A percentile compares a stretch with the other conserved stretches of the same genome.
Conservation (phyloP, 2,888 invertebrate genomes). For the Drosophila acutilabella region DNA sequence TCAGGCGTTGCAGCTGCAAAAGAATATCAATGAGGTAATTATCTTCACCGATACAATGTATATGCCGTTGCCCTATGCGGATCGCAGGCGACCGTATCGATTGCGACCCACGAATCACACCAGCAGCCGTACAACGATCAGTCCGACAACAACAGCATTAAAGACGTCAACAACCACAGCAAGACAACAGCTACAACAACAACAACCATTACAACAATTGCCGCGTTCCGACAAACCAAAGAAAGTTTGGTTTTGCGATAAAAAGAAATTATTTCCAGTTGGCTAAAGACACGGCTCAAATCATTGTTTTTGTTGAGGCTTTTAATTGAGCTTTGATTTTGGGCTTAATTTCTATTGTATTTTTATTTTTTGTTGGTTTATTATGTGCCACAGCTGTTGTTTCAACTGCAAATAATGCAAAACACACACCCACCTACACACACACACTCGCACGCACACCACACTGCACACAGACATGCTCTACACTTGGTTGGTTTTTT, state of each 20-base stretch:
- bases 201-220: conserved; percentile 37
- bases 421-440: conserved; percentile 29
- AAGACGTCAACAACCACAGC: conserved; percentile 37
- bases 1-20: conserved; percentile 86
- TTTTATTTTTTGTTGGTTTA: conserved; percentile 17
- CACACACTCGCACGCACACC: conserved; percentile 5
- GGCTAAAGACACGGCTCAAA: conserved; percentile 53
- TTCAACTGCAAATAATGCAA: conserved; percentile 36
- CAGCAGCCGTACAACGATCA: conserved; percentile 45
- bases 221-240: conserved; percentile 70
- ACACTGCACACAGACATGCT: conserved; percentile 22
- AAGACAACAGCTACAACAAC: conserved; percentile 37
- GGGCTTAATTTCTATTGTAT: conserved; percentile 26
- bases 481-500: conserved; percentile 57
- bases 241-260: conserved; percentile 84
- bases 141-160: conserved; percentile 36
- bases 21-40: conserved; percentile 85
- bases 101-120: conserved; percentile 46
- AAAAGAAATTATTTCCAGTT: conserved; percentile 82
- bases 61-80: conserved; percentile 72
- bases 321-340: conserved; percentile 26
- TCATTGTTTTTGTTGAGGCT: neutral
- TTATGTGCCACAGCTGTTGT: conserved; percentile 35
- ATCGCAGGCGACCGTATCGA: conserved; percentile 75
- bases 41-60: conserved; percentile 83